phyloP scores from a whole-genome alignment of 1,140 invertebrate genomes.

The Helicoverpa zea region DNA sequence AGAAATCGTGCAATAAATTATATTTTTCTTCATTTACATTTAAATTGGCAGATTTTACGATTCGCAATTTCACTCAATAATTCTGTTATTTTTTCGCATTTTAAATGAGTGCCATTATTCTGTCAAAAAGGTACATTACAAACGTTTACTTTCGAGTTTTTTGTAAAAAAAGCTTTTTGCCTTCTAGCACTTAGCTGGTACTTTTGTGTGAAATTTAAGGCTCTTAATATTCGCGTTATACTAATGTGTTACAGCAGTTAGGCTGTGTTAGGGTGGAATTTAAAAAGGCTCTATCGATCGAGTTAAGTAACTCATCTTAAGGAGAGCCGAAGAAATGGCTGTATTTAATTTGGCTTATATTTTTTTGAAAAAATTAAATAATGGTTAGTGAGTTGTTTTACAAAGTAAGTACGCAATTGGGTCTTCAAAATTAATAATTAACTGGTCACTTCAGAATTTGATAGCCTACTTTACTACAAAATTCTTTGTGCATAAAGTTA shows the following conservation, averaged over 20 bases:
- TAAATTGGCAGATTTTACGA: conserved; percentile 11
- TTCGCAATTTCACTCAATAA: conserved; percentile 7
- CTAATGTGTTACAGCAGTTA: conserved; percentile 30
- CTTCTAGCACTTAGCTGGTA: conserved; percentile 15
- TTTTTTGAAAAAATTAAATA: too few relatives aligned
- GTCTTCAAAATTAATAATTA: too few relatives aligned
- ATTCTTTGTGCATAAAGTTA: too few relatives aligned
- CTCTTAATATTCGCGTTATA: conserved; percentile 27
- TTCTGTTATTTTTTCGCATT: background rate
- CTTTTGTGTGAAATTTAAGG: conserved; percentile 28
- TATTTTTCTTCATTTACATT: background rate
- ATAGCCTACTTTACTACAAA: too few relatives aligned
- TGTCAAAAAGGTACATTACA: conserved; percentile 11
- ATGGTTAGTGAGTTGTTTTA: too few relatives aligned
- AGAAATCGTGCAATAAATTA: background rate
- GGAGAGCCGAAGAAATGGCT: too few relatives aligned
- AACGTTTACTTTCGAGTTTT: conserved; percentile 7
- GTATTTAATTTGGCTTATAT: too few relatives aligned
- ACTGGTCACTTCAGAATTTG: too few relatives aligned
- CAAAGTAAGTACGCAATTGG: too few relatives aligned
- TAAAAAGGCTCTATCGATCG: conserved; percentile 17
- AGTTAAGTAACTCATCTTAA: background rate
- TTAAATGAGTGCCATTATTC: conserved; percentile 1
- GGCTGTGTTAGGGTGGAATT: background rate
- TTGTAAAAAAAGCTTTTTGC: conserved; percentile 30